Evolutionary conservation across 37 sponge, comb jelly and placozoan species (phyloP), one percentile per base, ranked within the genome.

Genomic region (Halichondria panicea): DNA sequence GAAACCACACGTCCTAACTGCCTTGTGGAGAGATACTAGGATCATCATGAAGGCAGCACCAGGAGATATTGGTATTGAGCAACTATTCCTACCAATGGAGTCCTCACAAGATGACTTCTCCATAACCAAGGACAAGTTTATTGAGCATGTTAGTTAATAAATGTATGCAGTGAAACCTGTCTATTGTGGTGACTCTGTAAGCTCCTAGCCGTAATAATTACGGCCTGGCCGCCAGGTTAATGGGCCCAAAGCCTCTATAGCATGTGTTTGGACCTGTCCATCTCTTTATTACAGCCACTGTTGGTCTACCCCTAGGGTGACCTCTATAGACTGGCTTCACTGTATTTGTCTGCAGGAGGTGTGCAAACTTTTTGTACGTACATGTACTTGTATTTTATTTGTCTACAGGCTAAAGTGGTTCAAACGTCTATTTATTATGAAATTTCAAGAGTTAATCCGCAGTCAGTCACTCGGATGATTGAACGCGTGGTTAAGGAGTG

Each of bases 1-100:
- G 12, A 84, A 79, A 37, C 71, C 68, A 9, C 80, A 79, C 41
- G 90, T 89, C 9, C 30, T 89, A 41, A 21, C 54, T 37, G 81
- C 79, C 7, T 37, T 54, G 39, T 89, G 84, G 80, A 56, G 65
- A 1, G 84, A 65, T 0, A 59, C 37, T 4, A 71, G 60, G 21
- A 56, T 89, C 1, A 65, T 89, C 18, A 44, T 89, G 1, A 89
- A 89, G 43, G 35, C 88, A 0, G 3, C 66, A 24, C 57, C 41
- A 19, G 34, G 54, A n/a, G 9, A 18, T 1, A 27, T 35, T 56
- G 46, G 48, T 7, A 59, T 34, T 13, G 21, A 4, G 0, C 70
- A 56, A n/a, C n/a, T n/a, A 11, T 12, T 19, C 57, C 52, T 58
- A 58, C 60, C n/a, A 22, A 21, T 27, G 8, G 15, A 27, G 27